A percentile compares a stretch with the other conserved stretches of the same genome.
These are phyloP conservation scores for Adelognathus sp. DNA, from an alignment of 2,888 invertebrate species.

Conservation along the genomic window DNA sequence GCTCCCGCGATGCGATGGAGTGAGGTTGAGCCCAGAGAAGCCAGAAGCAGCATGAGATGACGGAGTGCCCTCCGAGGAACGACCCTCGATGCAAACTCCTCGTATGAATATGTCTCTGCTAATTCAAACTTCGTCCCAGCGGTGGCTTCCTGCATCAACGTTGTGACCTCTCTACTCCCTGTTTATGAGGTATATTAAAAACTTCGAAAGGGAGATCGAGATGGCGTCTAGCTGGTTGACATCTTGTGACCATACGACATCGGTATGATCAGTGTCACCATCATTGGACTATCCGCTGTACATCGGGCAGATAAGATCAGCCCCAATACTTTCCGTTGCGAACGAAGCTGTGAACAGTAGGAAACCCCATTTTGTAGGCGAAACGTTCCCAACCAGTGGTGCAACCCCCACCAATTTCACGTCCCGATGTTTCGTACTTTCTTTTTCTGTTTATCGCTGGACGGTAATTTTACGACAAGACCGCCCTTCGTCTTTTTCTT, in stretches of 20 bases:
- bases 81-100: slow-evolving; percentile 81
- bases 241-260: slow-evolving; percentile 35
- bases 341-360: slow-evolving; percentile 2
- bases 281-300: neutral
- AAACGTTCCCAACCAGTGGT: slow-evolving; percentile 29
- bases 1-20: slow-evolving; percentile 61
- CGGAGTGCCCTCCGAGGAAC: slow-evolving; percentile 81
- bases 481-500: slow-evolving; percentile 26
- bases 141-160: slow-evolving; percentile 71
- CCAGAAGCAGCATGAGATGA: slow-evolving; percentile 80
- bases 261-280: neutral
- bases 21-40: slow-evolving; percentile 70
- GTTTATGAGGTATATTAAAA: slow-evolving; percentile 80
- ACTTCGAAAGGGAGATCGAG: slow-evolving; percentile 69
- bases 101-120: slow-evolving; percentile 82
- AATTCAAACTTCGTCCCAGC: slow-evolving; percentile 81
- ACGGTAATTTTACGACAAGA: slow-evolving; percentile 70
- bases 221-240: slow-evolving; percentile 37
- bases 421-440: slow-evolving; percentile 63
- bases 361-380: slow-evolving; percentile 32
- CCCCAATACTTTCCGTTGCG: neutral
- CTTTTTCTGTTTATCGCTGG: slow-evolving; percentile 65
- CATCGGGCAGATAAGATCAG: neutral
- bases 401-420: slow-evolving; percentile 60
- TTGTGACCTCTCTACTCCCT: slow-evolving; percentile 54